Percentiles rank a stretch among this genome's conserved stretches.
Evolutionary conservation across 2,113 vertebrate species (phyloP).

Genomic region (Cyanocitta stelleri): DNA sequence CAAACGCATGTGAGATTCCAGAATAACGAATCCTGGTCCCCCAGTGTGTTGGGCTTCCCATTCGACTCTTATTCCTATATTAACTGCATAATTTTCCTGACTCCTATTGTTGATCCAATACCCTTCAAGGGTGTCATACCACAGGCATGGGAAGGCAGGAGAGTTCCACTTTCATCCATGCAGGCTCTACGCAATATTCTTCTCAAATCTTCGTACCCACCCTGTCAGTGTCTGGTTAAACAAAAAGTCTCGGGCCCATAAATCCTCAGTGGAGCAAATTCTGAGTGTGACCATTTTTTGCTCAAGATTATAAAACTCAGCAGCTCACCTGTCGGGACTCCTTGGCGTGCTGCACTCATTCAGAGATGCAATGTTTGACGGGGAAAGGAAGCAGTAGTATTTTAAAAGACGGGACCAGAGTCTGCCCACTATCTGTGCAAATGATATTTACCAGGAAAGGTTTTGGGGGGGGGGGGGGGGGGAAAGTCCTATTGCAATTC

Average conservation of each 20-base stretch:
- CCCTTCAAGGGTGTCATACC: not conserved
- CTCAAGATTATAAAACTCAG: not conserved
- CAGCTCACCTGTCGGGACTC: not conserved
- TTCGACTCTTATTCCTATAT: not conserved
- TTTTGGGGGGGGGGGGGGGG: no score
- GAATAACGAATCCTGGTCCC: not conserved
- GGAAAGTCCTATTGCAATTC: not conserved
- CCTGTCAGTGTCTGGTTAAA: not conserved
- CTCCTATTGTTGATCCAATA: not conserved
- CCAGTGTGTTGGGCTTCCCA: not conserved
- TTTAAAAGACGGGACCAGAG: not conserved
- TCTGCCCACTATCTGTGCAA: not conserved
- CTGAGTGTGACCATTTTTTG: not conserved
- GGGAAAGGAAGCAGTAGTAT: not conserved
- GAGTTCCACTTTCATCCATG: not conserved
- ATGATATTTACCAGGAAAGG: not conserved
- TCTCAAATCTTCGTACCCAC: not conserved
- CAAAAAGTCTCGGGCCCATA: not conserved
- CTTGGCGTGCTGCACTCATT: not conserved
- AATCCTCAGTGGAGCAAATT: not conserved
- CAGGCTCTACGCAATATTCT: not conserved
- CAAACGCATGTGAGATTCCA: not conserved
- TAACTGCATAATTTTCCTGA: not conserved
- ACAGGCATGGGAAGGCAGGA: not conserved
- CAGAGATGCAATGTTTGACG: not conserved